Evolutionary conservation across 2,888 invertebrate genomes (phyloP).

Genomic region (Yponomeuta plumbellus): DNA sequence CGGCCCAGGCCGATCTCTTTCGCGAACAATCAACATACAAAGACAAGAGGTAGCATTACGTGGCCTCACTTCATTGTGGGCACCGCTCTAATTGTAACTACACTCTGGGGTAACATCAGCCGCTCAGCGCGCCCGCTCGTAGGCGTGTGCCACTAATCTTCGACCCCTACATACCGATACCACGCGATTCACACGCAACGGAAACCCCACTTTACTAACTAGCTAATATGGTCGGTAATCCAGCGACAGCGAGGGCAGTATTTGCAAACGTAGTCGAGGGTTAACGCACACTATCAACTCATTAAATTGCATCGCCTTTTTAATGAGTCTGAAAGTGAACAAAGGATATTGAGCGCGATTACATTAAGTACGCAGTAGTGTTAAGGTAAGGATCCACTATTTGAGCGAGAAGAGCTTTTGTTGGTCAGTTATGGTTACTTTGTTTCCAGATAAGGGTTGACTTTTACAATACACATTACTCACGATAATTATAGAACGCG

Average conservation of each 20-base stretch:
- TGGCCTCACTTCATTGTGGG: conserved; percentile 75
- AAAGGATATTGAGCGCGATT: conserved; percentile 75
- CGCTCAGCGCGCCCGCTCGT: conserved; percentile 73
- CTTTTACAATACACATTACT: background rate
- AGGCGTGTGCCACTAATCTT: conserved; percentile 76
- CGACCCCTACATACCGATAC: conserved; percentile 73
- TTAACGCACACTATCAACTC: conserved; percentile 76
- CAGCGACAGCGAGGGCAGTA: conserved; percentile 40
- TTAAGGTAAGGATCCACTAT: conserved; percentile 61
- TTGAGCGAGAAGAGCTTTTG: conserved; percentile 29
- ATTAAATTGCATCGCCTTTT: conserved; percentile 77
- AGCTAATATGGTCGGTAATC: background rate
- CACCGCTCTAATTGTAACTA: conserved; percentile 76
- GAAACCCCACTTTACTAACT: conserved; percentile 28
- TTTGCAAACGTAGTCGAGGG: conserved; percentile 72
- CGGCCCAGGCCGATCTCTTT: conserved; percentile 7
- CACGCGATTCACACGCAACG: conserved; percentile 29
- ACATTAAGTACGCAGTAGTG: conserved; percentile 44
- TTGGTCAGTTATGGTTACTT: conserved; percentile 5
- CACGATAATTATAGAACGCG: background rate
- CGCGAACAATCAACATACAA: conserved; percentile 69
- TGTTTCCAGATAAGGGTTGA: conserved; percentile 2
- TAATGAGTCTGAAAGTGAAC: conserved; percentile 77
- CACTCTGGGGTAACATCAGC: conserved; percentile 73
- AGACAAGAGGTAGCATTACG: conserved; percentile 72